Base-by-base conservation (phyloP, 2,888 invertebrate genomes). In the Xanthostigma xanthostigma region DNA sequence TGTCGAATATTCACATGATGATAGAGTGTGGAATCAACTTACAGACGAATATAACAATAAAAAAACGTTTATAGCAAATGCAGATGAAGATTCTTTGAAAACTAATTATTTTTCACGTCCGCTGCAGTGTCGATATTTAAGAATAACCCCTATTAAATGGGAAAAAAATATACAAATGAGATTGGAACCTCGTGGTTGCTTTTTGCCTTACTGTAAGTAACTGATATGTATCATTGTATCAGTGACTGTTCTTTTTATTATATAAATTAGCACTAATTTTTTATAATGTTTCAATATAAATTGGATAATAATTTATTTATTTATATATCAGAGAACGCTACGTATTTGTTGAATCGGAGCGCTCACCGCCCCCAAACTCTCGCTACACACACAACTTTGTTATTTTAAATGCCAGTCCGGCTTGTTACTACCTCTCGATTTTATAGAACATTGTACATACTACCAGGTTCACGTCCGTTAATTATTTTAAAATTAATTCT, bases 141-240 rank as follows among this genome's bases (percentile, higher is more conserved):
- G 81, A 59, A 62, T 92, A 11, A 64, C 79, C 46, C 91, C 91
- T 0, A 60, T 71, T 0, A 78, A 79, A 46, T 91, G 88, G 88
- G 73, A 80, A 39, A 68, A 76, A 5, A 76, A 73, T 51, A 81
- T 90, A 36, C 83, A 84, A 55, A 70, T 92, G 64, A 75, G 81
- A 50, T 65, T 82, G 0, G 89, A 92, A 58, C 75, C 90, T 0
- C 68, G 81, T 11, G 91, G 91, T 8, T 92, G 92, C 61, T 88
- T 75, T 56, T 67, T 77, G 54, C 79, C 82, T 2, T 87, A 87
- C 62, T 72, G 78, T 78, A 68, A 74, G 74, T 69, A n/a, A 27
- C 12, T 27, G 41, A 45, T 37, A 39, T 38, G 38, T 11, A 13
- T 17, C 17, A 17, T 36, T 38, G 38, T 11, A 13, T 17, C 17